Base-by-base conservation (phyloP, 2,888 invertebrate genomes). In the Pocota personata region DNA sequence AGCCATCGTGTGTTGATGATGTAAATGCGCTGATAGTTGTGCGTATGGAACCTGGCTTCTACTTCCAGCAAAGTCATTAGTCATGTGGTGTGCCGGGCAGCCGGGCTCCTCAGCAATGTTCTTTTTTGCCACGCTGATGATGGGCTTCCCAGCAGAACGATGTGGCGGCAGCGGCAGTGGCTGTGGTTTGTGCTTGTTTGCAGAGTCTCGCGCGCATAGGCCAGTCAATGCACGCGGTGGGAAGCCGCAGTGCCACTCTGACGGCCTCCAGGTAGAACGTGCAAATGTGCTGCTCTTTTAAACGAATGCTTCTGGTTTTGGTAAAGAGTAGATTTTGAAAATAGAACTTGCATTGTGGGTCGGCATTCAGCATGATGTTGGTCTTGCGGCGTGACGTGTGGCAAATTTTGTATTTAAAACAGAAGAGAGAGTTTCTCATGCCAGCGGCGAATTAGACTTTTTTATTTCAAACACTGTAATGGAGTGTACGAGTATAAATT, bases 261-360 rank as follows among this genome's bases (percentile, higher is more conserved):
- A 32, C 73, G 60, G 80, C 80, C 71, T 76, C 64, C 71, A 79
- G 69, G 79, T 84, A 50, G 48, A 60, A 86, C 84, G 71, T 86
- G 84, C 69, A 66, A 80, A 76, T 80, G 79, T 50, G 69, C 7
- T 71, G 71, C 43, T 72, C 76, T 43, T 76, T 79, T 75, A 43
- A 69, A 37, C 48, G 64, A 80, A 75, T 72, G 72, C 78, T 84
- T 71, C 79, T 75, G 79, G 79, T 84, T 64, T 75, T 79, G 75
- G 24, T 3, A 24, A 40, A 55, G 67, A 83, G 67, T 62, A 14
- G 40, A 75, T 40, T 67, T 69, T 16, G 14, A 55, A 71, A 72
- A 73, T 62, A 55, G 60, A 67, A 75, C 43, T 75, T 57, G 62
- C 37, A 58, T 66, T 58, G 64, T 72, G 8, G 55, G 40, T 43